Evolutionary conservation across 2,888 invertebrate genomes (phyloP).

Genomic region (Pseudococcus longispinus): DNA sequence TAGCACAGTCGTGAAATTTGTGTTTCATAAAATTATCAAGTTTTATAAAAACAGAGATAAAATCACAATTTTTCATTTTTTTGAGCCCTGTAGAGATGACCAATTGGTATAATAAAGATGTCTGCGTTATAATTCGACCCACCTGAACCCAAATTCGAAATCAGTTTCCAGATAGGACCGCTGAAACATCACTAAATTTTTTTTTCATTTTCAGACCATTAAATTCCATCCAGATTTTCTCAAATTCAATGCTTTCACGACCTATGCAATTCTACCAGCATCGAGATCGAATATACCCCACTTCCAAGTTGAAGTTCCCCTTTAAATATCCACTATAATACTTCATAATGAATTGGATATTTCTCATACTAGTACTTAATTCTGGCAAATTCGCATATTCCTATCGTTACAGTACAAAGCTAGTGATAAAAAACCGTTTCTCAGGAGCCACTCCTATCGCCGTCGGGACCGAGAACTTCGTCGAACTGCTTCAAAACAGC

Average conservation of each 20-base stretch:
- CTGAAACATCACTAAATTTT: not conserved
- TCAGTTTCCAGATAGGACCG: not conserved
- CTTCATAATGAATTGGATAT: not conserved
- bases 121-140: no score
- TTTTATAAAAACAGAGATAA: no score
- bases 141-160: no score
- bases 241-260: not conserved
- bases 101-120: no score
- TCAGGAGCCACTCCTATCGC: not conserved
- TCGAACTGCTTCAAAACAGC: conserved; percentile 7
- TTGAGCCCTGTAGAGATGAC: no score
- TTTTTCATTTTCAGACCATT: not conserved
- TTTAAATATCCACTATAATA: not conserved
- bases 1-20: no score
- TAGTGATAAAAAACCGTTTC: not conserved
- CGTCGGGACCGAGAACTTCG: not conserved
- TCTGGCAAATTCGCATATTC: not conserved
- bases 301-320: not conserved
- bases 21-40: no score
- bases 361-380: not conserved
- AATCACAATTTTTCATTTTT: no score
- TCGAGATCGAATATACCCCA: no score
- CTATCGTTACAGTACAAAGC: not conserved
- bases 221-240: not conserved
- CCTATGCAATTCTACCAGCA: not conserved